Percentiles rank a stretch among this genome's conserved stretches.
Conservation (phyloP, 37 sponge, comb jelly and placozoan species). For the Chondrosia reniformis region DNA sequence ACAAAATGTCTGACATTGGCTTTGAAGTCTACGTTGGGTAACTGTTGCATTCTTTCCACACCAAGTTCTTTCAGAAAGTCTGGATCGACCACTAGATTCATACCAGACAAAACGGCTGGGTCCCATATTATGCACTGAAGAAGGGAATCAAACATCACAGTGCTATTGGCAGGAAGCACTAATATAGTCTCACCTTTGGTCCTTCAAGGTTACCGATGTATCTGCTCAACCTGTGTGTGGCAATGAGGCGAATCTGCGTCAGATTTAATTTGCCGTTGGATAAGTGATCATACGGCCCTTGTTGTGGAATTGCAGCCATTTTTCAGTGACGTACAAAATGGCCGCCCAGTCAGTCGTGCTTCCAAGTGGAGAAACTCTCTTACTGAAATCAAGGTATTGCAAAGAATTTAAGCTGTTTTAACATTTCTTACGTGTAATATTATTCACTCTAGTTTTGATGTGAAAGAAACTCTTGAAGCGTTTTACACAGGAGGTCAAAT, state of each 20-base stretch:
- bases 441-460: constrained; percentile 46
- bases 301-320: constrained; percentile 5
- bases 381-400: neutral
- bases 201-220: constrained; percentile 17
- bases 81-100: constrained; percentile 29
- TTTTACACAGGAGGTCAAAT: constrained; percentile 84
- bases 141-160: no score
- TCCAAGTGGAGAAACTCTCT: neutral
- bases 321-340: neutral
- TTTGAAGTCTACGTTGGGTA: constrained; percentile 32
- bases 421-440: neutral
- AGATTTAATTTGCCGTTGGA: constrained; percentile 41
- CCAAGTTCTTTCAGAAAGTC: constrained; percentile 33
- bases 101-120: constrained; percentile 1
- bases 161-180: no score
- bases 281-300: constrained; percentile 27
- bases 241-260: constrained; percentile 36
- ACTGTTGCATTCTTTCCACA: constrained; percentile 68
- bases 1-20: constrained; percentile 38
- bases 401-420: neutral
- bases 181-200: constrained; percentile 41
- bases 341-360: neutral
- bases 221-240: constrained; percentile 35
- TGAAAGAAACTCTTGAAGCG: constrained; percentile 54
- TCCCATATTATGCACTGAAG: constrained; percentile 34